These are phyloP conservation scores for Leucoraja erinaceus DNA, from an alignment of 2,113 vertebrate genomes.

Conservation along the genomic window DNA sequence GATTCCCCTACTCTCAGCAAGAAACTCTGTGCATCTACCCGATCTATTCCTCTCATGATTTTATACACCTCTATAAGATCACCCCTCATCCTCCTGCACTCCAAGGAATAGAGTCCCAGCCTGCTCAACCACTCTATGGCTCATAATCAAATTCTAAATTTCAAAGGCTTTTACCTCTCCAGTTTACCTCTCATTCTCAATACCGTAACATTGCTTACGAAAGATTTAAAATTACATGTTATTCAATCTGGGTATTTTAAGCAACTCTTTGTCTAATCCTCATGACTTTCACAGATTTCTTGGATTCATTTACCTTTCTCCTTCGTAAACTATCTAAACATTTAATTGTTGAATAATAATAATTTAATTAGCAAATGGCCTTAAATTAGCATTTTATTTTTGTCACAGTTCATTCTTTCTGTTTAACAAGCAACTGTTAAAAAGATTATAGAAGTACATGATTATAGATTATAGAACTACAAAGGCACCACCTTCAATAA, in stretches of 20 bases:
- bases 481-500: not conserved
- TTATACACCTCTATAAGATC: no score
- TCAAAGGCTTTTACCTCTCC: not conserved
- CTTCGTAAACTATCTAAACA: not conserved
- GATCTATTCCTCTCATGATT: no score
- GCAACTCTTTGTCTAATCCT: not conserved
- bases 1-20: no score
- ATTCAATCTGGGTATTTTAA: not conserved
- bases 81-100: no score
- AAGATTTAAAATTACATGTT: not conserved
- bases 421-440: not conserved
- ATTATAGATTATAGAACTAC: not conserved
- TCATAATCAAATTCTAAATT: not conserved
- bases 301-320: not conserved
- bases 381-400: not conserved
- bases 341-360: not conserved
- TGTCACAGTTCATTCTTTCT: not conserved
- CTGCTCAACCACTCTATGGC: no score
- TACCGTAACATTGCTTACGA: not conserved
- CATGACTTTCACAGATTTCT: not conserved
- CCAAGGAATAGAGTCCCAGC: no score
- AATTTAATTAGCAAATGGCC: not conserved
- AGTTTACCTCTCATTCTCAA: not conserved
- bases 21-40: no score
- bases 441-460: not conserved